A percentile compares a stretch with the other conserved stretches of the same genome.
Conservation (phyloP, 2,113 vertebrate genomes). For the Peromyscus polionotus region DNA sequence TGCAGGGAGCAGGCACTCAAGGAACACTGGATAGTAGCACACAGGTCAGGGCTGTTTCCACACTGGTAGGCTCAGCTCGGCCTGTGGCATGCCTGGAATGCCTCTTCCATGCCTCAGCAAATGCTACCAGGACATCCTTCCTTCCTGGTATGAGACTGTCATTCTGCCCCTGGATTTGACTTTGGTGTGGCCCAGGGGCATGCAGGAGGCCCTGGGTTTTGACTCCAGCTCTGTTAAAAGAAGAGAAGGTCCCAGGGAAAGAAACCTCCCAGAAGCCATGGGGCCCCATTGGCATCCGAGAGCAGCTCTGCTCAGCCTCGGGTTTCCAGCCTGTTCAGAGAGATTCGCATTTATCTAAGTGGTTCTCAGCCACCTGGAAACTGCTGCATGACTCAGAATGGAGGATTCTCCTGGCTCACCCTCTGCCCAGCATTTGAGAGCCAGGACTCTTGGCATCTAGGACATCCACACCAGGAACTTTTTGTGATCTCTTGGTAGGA, state of each 20-base stretch:
- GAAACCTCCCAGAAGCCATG: background rate
- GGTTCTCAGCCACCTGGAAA: background rate
- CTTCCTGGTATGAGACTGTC: background rate
- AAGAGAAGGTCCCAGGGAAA: background rate
- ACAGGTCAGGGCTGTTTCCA: background rate
- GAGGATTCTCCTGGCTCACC: background rate
- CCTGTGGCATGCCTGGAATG: accelerated
- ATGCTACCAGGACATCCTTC: background rate
- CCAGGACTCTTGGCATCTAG: background rate
- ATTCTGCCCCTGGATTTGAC: background rate
- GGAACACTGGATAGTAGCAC: accelerated
- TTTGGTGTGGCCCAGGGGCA: background rate
- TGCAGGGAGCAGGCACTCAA: accelerated
- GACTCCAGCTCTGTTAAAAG: background rate
- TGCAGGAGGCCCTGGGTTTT: background rate
- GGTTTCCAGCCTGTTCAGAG: no score
- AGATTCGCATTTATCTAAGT: background rate
- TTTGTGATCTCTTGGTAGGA: background rate
- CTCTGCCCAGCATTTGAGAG: background rate
- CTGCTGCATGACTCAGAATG: accelerated
- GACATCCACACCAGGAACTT: background rate
- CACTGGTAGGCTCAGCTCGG: background rate
- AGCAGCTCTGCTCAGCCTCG: no score
- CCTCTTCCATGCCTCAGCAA: background rate
- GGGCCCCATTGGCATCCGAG: background rate